Conservation (phyloP, 2,888 invertebrate species). For the Lepetodrilus schrolli region DNA sequence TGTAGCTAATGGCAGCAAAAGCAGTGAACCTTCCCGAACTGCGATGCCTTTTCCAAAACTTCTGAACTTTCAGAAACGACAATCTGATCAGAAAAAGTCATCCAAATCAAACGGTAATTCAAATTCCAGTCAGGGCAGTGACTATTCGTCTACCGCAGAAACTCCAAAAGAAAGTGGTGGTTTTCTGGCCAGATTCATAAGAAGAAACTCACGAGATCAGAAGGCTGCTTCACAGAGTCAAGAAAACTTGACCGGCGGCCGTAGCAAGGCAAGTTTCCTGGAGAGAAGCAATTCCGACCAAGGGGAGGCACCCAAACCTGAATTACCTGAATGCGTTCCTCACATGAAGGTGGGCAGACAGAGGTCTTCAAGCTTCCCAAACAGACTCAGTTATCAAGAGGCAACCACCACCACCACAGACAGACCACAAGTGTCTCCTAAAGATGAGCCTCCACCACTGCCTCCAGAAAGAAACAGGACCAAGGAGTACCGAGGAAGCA, state of each 20-base stretch:
- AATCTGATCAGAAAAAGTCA: constrained; percentile 34
- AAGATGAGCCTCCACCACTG: constrained; percentile 33
- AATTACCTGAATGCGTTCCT: constrained; percentile 30
- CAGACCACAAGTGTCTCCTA: background rate
- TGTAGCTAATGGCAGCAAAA: background rate
- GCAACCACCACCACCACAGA: constrained; percentile 21
- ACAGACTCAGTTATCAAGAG: constrained; percentile 54
- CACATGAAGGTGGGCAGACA: constrained; percentile 46
- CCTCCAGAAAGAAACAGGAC: constrained; percentile 21
- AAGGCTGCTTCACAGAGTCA: constrained; percentile 62
- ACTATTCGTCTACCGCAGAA: constrained; percentile 29
- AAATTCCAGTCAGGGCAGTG: background rate
- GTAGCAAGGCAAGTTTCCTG: constrained; percentile 41
- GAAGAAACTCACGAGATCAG: constrained; percentile 65
- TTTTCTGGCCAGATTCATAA: constrained; percentile 62
- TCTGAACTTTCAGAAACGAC: constrained; percentile 48
- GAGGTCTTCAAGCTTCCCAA: constrained; percentile 69
- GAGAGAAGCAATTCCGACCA: constrained; percentile 47
- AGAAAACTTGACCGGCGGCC: constrained; percentile 53
- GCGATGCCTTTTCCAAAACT: constrained; percentile 50
- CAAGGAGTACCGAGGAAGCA: constrained; percentile 1
- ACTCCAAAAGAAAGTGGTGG: constrained; percentile 50
- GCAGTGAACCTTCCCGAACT: constrained; percentile 18
- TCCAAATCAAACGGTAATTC: background rate
- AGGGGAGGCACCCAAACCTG: constrained; percentile 34